phyloP scores from a whole-genome alignment of 1,140 invertebrate species.

The Lithobius niger region DNA sequence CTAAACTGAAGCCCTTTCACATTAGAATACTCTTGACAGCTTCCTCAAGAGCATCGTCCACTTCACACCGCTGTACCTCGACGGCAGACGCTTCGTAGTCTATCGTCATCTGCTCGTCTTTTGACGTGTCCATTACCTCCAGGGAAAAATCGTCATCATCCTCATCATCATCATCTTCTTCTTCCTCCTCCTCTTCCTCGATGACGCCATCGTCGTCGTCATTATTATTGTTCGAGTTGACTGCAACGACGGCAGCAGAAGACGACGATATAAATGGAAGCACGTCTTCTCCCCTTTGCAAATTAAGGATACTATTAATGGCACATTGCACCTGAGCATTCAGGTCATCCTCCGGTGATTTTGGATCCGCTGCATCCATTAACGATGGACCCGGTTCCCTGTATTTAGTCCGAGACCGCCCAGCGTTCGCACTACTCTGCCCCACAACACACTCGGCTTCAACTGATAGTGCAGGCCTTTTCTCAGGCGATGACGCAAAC shows the following conservation, averaged over 20 bases:
- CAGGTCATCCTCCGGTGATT: slow-evolving; percentile 29
- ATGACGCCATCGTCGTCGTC: slow-evolving; percentile 9
- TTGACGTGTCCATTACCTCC: neutral
- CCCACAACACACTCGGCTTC: slow-evolving; percentile 7
- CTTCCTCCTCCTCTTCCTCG: slow-evolving; percentile 7
- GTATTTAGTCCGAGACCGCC: no score
- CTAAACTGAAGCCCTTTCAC: no score
- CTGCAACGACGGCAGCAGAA: slow-evolving; percentile 13
- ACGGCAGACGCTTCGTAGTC: neutral
- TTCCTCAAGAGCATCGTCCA: slow-evolving; percentile 38
- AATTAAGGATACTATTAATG: slow-evolving; percentile 58
- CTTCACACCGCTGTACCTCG: slow-evolving; percentile 5
- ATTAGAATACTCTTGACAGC: slow-evolving; percentile 41
- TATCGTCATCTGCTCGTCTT: neutral
- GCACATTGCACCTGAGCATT: slow-evolving; percentile 61
- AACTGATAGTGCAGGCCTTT: no score
- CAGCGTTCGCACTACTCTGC: no score
- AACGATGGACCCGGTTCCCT: no score
- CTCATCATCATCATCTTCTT: slow-evolving; percentile 2
- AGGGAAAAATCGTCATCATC: slow-evolving; percentile 5
- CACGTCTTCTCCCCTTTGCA: slow-evolving; percentile 40
- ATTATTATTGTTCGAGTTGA: slow-evolving; percentile 13
- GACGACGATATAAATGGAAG: slow-evolving; percentile 13
- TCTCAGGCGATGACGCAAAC: no score
- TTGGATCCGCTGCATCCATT: no score